These are phyloP conservation scores for Cheilosia pagana DNA, from an alignment of 2,888 invertebrate species.

Conservation along the genomic window DNA sequence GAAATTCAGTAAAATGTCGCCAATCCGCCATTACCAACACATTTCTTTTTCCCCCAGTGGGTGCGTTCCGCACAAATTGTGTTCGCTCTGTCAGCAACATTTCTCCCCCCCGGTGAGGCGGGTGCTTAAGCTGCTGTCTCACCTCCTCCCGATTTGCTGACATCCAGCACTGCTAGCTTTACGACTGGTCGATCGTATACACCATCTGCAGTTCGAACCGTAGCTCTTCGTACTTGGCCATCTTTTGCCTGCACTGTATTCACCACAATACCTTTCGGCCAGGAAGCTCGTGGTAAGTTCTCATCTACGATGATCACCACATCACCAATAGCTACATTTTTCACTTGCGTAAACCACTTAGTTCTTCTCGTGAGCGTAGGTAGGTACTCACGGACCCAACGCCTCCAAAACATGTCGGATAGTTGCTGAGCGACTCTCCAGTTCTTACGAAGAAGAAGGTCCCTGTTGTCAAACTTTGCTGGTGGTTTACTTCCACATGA, in stretches of 20 bases:
- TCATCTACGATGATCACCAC: conserved; percentile 57
- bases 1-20: too few relatives aligned
- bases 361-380: conserved; percentile 28
- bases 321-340: conserved; percentile 41
- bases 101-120: too few relatives aligned
- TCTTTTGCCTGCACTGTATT: conserved; percentile 39
- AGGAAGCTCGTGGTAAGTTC: conserved; percentile 42
- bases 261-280: conserved; percentile 58
- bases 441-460: not conserved
- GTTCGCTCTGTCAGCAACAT: too few relatives aligned
- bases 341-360: conserved; percentile 54
- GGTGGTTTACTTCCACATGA: not conserved
- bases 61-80: too few relatives aligned
- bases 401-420: not conserved
- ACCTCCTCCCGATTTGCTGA: too few relatives aligned
- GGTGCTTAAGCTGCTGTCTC: too few relatives aligned
- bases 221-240: conserved; percentile 54
- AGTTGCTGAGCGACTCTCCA: conserved; percentile 5
- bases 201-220: conserved; percentile 5
- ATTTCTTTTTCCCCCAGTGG: too few relatives aligned
- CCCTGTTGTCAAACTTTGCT: not conserved
- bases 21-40: too few relatives aligned
- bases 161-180: too few relatives aligned
- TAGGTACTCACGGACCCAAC: not conserved
- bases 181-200: not conserved